phyloP scores from a whole-genome alignment of 2,888 invertebrate genomes.

The Apotomis turbidana region DNA sequence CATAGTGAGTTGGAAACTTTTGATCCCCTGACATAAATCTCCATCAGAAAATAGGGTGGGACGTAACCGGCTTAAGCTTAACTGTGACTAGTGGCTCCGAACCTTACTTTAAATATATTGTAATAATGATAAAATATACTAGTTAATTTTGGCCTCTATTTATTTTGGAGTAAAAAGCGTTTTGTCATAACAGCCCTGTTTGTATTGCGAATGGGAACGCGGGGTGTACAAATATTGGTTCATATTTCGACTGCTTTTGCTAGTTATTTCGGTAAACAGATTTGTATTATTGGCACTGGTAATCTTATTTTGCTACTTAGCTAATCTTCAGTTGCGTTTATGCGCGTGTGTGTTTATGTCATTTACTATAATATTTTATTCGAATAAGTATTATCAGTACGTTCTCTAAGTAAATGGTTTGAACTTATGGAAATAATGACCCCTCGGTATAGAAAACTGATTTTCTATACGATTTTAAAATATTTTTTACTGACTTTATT shows the following conservation, averaged over 20 bases:
- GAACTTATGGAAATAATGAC: no score
- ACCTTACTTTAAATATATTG: conserved; percentile 81
- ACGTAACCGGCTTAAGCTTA: conserved; percentile 83
- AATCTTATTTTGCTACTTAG: conserved; percentile 69
- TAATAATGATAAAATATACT: conserved; percentile 82
- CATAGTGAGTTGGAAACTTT: conserved; percentile 76
- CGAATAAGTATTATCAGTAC: no score
- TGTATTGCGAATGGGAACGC: conserved; percentile 57
- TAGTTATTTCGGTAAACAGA: conserved; percentile 70
- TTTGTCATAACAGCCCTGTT: conserved; percentile 70
- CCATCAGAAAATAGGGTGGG: conserved; percentile 83
- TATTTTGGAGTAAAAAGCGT: conserved; percentile 70
- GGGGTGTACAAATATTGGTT: conserved; percentile 73
- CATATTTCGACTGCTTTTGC: conserved; percentile 68
- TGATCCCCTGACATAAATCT: conserved; percentile 84
- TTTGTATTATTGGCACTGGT: conserved; percentile 68
- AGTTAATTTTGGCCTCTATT: conserved; percentile 77
- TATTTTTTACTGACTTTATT: no score
- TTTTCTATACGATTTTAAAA: no score
- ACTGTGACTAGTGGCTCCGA: conserved; percentile 79
- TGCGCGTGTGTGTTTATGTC: neutral
- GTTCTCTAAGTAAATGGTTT: no score
- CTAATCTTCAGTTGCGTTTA: conserved; percentile 54
- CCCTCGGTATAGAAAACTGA: no score
- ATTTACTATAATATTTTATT: neutral